Percentiles rank a stretch among this genome's conserved stretches.
Conservation (phyloP, 2,888 invertebrate species). For the Oligia latruncula region DNA sequence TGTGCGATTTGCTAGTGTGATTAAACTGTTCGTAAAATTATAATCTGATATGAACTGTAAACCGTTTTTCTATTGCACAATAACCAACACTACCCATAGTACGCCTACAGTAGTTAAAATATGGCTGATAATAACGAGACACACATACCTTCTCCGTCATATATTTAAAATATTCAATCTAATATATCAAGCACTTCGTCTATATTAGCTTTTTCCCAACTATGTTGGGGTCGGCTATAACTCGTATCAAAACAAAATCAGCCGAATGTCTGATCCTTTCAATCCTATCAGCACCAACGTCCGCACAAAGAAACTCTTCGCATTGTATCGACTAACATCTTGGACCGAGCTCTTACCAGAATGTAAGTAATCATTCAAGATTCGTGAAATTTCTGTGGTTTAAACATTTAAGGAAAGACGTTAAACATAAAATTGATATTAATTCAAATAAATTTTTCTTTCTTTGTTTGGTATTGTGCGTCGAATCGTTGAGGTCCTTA, state of each 20-base stretch:
- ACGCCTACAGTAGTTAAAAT: too few relatives aligned
- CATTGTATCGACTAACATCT: background rate
- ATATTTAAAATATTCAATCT: background rate
- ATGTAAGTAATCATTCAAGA: background rate
- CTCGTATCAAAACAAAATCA: constrained; percentile 29
- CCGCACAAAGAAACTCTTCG: constrained; percentile 48
- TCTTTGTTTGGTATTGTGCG: background rate
- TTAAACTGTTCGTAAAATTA: too few relatives aligned
- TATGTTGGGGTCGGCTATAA: too few relatives aligned
- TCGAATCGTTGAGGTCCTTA: background rate
- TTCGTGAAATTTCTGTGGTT: background rate
- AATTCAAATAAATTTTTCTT: too few relatives aligned
- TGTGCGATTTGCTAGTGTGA: too few relatives aligned
- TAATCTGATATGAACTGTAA: too few relatives aligned
- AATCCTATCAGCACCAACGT: constrained; percentile 43
- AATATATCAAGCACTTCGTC: background rate
- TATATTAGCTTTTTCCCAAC: background rate
- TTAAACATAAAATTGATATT: background rate
- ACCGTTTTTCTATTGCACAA: too few relatives aligned
- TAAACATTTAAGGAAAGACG: background rate
- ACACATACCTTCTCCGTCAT: too few relatives aligned
- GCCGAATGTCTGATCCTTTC: constrained; percentile 36
- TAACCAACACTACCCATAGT: too few relatives aligned
- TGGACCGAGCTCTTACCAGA: background rate
- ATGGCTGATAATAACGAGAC: too few relatives aligned